Base-by-base conservation (phyloP, 1,140 invertebrate species). In the Atopsyche davidsoni region DNA sequence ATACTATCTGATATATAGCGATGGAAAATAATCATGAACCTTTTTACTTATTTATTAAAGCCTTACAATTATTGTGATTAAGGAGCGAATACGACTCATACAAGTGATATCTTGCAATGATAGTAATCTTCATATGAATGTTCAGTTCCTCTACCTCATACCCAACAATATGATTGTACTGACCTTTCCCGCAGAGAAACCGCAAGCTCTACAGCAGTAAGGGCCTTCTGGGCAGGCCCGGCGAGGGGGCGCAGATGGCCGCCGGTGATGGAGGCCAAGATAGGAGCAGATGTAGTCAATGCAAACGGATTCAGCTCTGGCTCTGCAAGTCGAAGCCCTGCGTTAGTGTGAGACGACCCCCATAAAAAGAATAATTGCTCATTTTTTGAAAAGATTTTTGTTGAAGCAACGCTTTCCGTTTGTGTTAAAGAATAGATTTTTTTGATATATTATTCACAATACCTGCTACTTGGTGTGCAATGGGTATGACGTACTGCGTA, bases 271-370 rank as follows among this genome's bases (percentile, higher is more conserved):
- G 57, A 46, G 35, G 47, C 55, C 59, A 45, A 41, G 43, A 50
- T 38, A 53, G 57, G 31, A 56, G 61, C 9, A 60, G 62, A 21
- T 9, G 61, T 59, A 7, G 57, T 60, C 49, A 64, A 57, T 14
- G 65, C 55, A 59, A 70, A 70, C 43, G 69, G 70, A 49, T 73
- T 70, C 47, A 72, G 13, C 19, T 67, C 64, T 2, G 55, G 28
- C 6, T 47, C 66, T 67, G 52, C 2, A 25, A 52, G 43, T 4
- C 34, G 34, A 3, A 47, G 16, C 1, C 7, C 46, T 47, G n/a
- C 4, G 10, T 44, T 44, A 44, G 17, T 28, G 22, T 24, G 24
- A 42, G 6, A 28, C 25, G 40, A 49, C 40, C 41, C 44, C 40
- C 48, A 16, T 21, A 40, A n/a, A 42, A 36, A 14, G n/a, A 6